These are phyloP conservation scores for Cardiocondyla obscurior DNA, from an alignment of 1,140 invertebrate genomes.

Conservation along the genomic window DNA sequence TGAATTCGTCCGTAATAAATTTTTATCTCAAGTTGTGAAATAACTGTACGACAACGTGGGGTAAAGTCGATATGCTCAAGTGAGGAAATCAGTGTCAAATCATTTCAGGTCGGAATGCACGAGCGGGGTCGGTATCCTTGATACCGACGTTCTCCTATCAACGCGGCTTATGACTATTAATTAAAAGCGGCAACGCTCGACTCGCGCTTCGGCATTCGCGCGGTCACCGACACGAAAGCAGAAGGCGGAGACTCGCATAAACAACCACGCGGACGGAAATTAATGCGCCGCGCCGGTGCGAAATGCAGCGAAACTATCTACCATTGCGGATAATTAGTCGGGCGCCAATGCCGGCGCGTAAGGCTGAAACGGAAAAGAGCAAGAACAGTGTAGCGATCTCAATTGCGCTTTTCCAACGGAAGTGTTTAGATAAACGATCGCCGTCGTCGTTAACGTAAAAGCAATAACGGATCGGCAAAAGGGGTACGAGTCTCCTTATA, in stretches of 20 bases:
- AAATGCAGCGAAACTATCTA: conserved; percentile 71
- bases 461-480: background rate
- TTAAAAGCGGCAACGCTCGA: conserved; percentile 44
- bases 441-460: background rate
- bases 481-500: too few species aligned
- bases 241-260: conserved; percentile 65
- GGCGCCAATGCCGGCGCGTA: conserved; percentile 57
- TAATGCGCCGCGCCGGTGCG: conserved; percentile 66
- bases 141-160: conserved; percentile 60
- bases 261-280: conserved; percentile 64
- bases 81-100: conserved; percentile 44
- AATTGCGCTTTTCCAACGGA: conserved; percentile 25
- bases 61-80: background rate
- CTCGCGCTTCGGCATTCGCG: conserved; percentile 21
- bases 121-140: conserved; percentile 30
- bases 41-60: background rate
- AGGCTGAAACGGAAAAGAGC: background rate
- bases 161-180: conserved; percentile 35
- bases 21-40: background rate
- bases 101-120: conserved; percentile 14
- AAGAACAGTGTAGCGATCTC: conserved; percentile 38
- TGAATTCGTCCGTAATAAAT: background rate
- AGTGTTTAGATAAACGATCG: background rate
- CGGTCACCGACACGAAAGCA: conserved; percentile 58
- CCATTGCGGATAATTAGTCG: conserved; percentile 71